phyloP scores from a whole-genome alignment of 2,113 vertebrate genomes.

The Acanthochromis polyacanthus region DNA sequence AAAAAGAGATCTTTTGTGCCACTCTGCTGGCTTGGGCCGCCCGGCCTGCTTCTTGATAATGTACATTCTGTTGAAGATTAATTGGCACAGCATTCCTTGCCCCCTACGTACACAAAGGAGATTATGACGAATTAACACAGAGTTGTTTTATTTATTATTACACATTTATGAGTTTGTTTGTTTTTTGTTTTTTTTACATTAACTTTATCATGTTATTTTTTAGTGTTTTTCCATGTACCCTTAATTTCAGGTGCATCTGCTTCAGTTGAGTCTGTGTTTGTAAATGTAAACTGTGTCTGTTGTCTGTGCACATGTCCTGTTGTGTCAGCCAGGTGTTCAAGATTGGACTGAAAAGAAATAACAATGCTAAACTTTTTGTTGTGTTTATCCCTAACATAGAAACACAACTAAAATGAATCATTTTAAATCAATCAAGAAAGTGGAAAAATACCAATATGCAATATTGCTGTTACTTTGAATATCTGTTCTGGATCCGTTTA shows the following conservation, averaged over 20 bases:
- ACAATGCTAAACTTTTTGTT: neutral
- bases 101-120: constrained; percentile 30
- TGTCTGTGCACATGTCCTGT: neutral
- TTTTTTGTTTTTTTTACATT: constrained; percentile 5
- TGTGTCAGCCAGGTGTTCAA: too few relatives aligned
- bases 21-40: constrained; percentile 15
- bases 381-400: neutral
- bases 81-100: constrained; percentile 44
- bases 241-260: neutral
- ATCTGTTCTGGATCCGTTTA: neutral
- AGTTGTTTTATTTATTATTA: constrained; percentile 20
- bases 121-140: constrained; percentile 49
- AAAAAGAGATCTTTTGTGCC: constrained; percentile 73
- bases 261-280: neutral
- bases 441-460: neutral
- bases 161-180: constrained; percentile 11
- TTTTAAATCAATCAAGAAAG: neutral
- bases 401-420: neutral
- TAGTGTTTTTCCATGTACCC: neutral
- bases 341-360: neutral
- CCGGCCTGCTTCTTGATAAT: constrained; percentile 22
- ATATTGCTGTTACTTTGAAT: too few relatives aligned
- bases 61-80: constrained; percentile 67
- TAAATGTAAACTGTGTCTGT: neutral
- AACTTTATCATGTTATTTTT: neutral